A percentile compares a stretch with the other conserved stretches of the same genome.
Evolutionary conservation across 92 coral and sea anemone species (phyloP).

Genomic region (Porites evermanni): DNA sequence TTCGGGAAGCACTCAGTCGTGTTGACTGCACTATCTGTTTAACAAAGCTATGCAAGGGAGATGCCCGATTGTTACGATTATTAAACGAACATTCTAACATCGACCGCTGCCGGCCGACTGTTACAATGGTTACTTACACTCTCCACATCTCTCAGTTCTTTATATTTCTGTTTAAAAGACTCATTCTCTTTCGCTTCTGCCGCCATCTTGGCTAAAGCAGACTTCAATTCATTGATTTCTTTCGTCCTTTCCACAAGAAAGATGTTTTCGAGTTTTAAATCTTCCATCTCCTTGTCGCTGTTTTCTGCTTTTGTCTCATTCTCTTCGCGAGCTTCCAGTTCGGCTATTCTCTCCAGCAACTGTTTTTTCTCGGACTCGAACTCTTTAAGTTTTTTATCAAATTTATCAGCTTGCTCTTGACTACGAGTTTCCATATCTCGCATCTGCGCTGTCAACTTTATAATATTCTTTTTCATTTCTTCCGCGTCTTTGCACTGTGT

Average conservation of each 20-base stretch:
- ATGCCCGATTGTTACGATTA: too few relatives aligned
- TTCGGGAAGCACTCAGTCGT: not conserved
- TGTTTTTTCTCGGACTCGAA: conserved; percentile 69
- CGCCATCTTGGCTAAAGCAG: conserved; percentile 56
- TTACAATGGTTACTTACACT: conserved; percentile 61
- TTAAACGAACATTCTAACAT: too few relatives aligned
- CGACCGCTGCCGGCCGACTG: too few relatives aligned
- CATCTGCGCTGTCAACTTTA: conserved; percentile 73
- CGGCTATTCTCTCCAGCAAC: conserved; percentile 64
- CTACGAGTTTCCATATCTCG: conserved; percentile 74
- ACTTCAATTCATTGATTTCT: conserved; percentile 71
- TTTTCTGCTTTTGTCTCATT: conserved; percentile 30
- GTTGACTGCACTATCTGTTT: not conserved
- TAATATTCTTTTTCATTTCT: conserved; percentile 74
- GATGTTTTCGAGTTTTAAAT: conserved; percentile 71
- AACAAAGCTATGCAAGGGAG: too few relatives aligned
- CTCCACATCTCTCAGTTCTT: conserved; percentile 60
- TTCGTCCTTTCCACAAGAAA: conserved; percentile 61
- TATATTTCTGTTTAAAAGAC: conserved; percentile 61
- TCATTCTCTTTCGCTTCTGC: conserved; percentile 71
- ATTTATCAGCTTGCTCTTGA: conserved; percentile 51
- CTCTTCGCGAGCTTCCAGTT: conserved; percentile 49
- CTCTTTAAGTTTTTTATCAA: conserved; percentile 61
- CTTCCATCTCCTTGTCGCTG: conserved; percentile 56
- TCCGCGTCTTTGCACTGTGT: conserved; percentile 71